A percentile compares a stretch with the other conserved stretches of the same genome.
Evolutionary conservation across 2,797 vertebrate genomes (phyloP).

Genomic region (Lophotriccus pileatus): DNA sequence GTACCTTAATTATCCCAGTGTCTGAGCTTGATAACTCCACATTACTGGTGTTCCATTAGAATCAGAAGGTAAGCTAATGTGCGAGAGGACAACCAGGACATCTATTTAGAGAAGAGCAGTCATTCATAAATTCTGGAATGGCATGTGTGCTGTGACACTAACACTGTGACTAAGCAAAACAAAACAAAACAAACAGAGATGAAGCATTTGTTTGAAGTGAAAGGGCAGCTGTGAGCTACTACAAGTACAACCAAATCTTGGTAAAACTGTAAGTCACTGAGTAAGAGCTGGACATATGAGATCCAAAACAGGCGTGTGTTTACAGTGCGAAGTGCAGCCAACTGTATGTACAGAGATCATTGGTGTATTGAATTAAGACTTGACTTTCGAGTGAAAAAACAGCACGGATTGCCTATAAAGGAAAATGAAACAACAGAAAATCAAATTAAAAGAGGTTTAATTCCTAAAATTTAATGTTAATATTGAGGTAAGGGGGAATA

Average conservation of each 20-base stretch:
- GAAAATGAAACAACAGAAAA: neutral
- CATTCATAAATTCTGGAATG: neutral
- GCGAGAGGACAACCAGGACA: neutral
- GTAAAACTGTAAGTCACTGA: neutral
- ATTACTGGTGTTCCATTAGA: neutral
- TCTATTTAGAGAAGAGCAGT: neutral
- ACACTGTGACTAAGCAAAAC: neutral
- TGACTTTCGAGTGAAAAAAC: neutral
- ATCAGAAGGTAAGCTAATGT: neutral
- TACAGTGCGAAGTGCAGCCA: neutral
- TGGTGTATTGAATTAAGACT: neutral
- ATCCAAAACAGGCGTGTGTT: accelerated
- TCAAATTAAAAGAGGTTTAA: neutral
- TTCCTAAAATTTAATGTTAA: neutral
- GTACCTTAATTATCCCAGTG: neutral
- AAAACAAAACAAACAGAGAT: neutral
- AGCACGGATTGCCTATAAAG: neutral
- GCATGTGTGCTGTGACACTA: neutral
- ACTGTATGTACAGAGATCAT: accelerated
- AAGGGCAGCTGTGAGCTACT: neutral
- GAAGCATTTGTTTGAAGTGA: neutral
- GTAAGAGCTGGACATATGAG: neutral
- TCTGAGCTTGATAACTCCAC: neutral
- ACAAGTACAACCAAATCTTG: neutral
- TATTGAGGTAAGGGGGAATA: neutral